Evolutionary conservation across 2,113 vertebrate species (phyloP).

Genomic region (Semicossyphus pulcher): DNA sequence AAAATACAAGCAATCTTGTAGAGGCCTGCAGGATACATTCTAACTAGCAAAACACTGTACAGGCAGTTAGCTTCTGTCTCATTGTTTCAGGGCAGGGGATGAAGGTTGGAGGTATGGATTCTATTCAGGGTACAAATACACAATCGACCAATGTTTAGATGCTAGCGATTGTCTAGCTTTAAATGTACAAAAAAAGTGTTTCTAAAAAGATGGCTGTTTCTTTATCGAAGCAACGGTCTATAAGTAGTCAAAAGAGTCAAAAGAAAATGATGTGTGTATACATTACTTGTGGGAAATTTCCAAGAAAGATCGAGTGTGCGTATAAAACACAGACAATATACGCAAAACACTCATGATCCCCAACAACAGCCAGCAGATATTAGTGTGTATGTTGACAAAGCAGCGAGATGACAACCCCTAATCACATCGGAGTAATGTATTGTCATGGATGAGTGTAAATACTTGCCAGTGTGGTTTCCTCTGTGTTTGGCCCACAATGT

Average conservation of each 20-base stretch:
- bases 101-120: constrained; percentile 15
- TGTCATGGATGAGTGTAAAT: constrained; percentile 1
- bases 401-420: constrained; percentile 6
- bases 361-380: constrained; percentile 12
- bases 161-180: constrained; percentile 4
- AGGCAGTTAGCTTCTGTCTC: constrained; percentile 69
- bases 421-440: constrained; percentile 29
- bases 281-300: neutral
- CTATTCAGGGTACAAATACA: constrained; percentile 10
- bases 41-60: constrained; percentile 54
- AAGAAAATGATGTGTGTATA: neutral
- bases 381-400: constrained; percentile 25
- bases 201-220: neutral
- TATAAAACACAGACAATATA: neutral
- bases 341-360: constrained; percentile 17
- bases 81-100: constrained; percentile 60
- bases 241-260: neutral
- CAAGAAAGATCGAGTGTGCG: neutral
- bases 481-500: neutral
- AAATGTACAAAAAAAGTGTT: neutral
- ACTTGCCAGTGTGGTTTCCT: neutral
- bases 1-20: constrained; percentile 64
- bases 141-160: constrained; percentile 20
- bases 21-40: constrained; percentile 67
- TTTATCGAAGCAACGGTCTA: neutral